Evolutionary conservation across 2,797 vertebrate species (phyloP).

Genomic region (Nannoperca australis): DNA sequence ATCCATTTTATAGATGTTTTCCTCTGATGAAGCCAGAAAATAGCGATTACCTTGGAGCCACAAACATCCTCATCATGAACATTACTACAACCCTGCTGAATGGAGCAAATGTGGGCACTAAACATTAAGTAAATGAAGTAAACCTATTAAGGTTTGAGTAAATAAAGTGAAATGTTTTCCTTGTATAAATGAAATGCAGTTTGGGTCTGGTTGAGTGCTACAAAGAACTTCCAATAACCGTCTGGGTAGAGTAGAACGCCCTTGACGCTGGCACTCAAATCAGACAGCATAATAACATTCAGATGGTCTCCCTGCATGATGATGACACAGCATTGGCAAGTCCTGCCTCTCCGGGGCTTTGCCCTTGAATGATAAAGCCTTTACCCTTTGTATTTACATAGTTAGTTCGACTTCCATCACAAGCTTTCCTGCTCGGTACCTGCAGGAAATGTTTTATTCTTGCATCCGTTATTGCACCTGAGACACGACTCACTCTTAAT

Average conservation of each 20-base stretch:
- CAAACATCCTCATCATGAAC: constrained; percentile 33
- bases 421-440: not conserved
- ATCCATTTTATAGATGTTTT: constrained; percentile 53
- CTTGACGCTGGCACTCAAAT: constrained; percentile 77
- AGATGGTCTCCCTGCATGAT: constrained; percentile 79
- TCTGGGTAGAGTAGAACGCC: constrained; percentile 52
- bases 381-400: constrained; percentile 26
- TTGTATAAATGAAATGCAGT: constrained; percentile 44
- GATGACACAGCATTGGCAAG: constrained; percentile 73
- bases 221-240: constrained; percentile 42
- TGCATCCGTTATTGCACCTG: constrained; percentile 36
- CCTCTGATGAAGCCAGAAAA: constrained; percentile 47
- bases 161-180: constrained; percentile 44
- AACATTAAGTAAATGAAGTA: constrained; percentile 49
- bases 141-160: constrained; percentile 45
- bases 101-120: constrained; percentile 35
- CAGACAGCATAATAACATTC: constrained; percentile 73
- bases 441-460: not conserved
- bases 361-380: constrained; percentile 68
- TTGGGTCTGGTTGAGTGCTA: constrained; percentile 40
- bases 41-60: constrained; percentile 55
- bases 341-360: constrained; percentile 46
- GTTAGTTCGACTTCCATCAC: not conserved
- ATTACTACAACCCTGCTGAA: constrained; percentile 29
- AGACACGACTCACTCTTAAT: constrained; percentile 29